Percentiles rank a stretch among this genome's conserved stretches.
Conservation (phyloP, 2,888 invertebrate species). For the Onthophagus sagittarius region DNA sequence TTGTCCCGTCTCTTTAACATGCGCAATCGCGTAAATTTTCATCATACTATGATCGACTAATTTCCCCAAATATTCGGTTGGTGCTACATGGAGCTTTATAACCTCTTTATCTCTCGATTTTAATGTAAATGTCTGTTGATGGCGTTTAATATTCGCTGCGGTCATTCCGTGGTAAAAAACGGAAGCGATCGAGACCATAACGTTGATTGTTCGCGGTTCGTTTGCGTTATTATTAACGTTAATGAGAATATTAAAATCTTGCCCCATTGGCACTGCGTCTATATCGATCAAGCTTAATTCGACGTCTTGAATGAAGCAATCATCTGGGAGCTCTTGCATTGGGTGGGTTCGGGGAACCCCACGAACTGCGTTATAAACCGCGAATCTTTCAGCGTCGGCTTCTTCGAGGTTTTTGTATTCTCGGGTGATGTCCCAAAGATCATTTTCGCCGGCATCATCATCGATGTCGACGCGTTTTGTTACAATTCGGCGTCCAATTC, state of each 20-base stretch:
- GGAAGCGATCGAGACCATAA: constrained; percentile 61
- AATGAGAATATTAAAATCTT: constrained; percentile 63
- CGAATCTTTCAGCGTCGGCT: constrained; percentile 60
- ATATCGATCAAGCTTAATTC: constrained; percentile 64
- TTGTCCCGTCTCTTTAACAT: constrained; percentile 69
- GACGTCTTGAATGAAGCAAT: constrained; percentile 58
- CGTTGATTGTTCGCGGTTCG: constrained; percentile 60
- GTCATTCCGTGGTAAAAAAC: constrained; percentile 67
- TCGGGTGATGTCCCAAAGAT: constrained; percentile 62
- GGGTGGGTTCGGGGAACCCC: constrained; percentile 57
- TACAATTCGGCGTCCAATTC: constrained; percentile 65
- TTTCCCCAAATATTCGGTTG: constrained; percentile 66
- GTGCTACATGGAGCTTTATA: constrained; percentile 58
- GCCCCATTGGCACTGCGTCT: constrained; percentile 62
- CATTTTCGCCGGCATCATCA: constrained; percentile 62
- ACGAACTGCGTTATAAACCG: constrained; percentile 64
- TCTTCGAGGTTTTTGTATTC: constrained; percentile 63
- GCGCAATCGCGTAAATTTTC: constrained; percentile 69
- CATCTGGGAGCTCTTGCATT: constrained; percentile 58
- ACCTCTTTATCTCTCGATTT: constrained; percentile 62
- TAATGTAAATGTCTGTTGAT: constrained; percentile 59
- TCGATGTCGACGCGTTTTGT: constrained; percentile 62
- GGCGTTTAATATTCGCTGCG: constrained; percentile 59
- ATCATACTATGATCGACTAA: constrained; percentile 67
- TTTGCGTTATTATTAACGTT: constrained; percentile 57